Base-by-base conservation (phyloP, 2,113 vertebrate species). In the Tragelaphus scriptus region DNA sequence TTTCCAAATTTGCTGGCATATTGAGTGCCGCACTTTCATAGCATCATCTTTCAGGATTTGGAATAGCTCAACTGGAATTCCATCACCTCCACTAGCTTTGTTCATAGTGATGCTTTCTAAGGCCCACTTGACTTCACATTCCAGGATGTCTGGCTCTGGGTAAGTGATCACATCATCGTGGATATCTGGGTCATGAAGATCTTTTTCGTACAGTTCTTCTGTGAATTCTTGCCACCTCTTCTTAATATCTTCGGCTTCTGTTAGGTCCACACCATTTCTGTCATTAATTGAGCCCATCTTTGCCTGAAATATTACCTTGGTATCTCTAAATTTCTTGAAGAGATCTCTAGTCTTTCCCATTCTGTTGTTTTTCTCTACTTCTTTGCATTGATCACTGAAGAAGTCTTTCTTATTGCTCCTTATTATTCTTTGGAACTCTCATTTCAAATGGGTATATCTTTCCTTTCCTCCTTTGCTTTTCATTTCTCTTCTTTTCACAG, bases 121-220 rank as follows among this genome's bases (percentile, higher is more conserved):
- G 9, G 32, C 32, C 17, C 32, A 68, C 17, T 21, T 36, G 65
- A 5, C 19, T 68, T 68, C 65, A 36, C 32, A 68, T 68, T 36
- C 32, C 65, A 21, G 32, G 32, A 21, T 68, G 65, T 36, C 65
- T 71, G 65, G 65, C 65, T 71, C 2, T 71, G 36, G 65, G 65
- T 71, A 4, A 71, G 65, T 71, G n/a, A 36, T 9, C 65, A 71
- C n/a, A 36, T 4, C 4, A 5, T 1, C 0, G 0, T 71, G 65
- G 17, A 36, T 71, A 71, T 36, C 10, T 71, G 8, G 9, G 17
- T 71, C 17, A 0, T 36, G 8, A 21, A 36, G 65, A 71, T 71
- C n/a, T 21, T 36, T 71, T 36, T 71, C 36, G 65, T 71, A 71
- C 1, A 71, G n/a, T 36, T 71, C 8, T 68, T 68, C 17, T 11